A percentile compares a stretch with the other conserved stretches of the same genome.
Evolutionary conservation across 30 jellyfish, hydroid and myxozoan genomes (phyloP).

Genomic region (Turritopsis dohrnii): DNA sequence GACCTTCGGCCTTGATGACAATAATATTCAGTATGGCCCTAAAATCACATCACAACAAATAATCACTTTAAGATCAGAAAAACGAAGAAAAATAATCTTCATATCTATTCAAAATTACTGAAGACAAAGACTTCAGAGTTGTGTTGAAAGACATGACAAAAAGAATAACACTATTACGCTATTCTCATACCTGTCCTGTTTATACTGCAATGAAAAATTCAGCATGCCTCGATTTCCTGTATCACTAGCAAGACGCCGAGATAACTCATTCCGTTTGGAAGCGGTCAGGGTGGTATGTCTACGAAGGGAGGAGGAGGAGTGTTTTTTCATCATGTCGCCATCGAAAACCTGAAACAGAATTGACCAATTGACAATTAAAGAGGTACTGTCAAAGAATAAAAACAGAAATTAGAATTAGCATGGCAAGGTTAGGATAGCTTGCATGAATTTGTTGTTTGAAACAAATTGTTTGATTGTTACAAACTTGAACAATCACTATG

Average conservation of each 20-base stretch:
- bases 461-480: too few species aligned
- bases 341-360: conserved; percentile 28
- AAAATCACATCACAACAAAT: neutral
- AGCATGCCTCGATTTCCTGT: conserved; percentile 86
- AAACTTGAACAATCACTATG: too few species aligned
- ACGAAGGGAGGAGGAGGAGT: conserved; percentile 12
- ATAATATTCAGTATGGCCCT: conserved; percentile 71
- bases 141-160: neutral
- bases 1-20: conserved; percentile 83
- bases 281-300: conserved; percentile 4
- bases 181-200: conserved; percentile 64
- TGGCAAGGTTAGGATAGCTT: too few species aligned
- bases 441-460: too few species aligned
- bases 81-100: neutral
- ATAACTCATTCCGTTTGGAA: conserved; percentile 7
- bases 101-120: conserved; percentile 1
- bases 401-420: too few species aligned
- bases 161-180: neutral
- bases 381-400: neutral
- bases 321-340: conserved; percentile 5
- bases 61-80: neutral
- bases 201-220: conserved; percentile 72
- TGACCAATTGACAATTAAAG: neutral
- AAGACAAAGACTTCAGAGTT: neutral
- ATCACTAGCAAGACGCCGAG: conserved; percentile 79